Base-by-base conservation (phyloP, 2,113 vertebrate species). In the Eudyptes chrysolophus region DNA sequence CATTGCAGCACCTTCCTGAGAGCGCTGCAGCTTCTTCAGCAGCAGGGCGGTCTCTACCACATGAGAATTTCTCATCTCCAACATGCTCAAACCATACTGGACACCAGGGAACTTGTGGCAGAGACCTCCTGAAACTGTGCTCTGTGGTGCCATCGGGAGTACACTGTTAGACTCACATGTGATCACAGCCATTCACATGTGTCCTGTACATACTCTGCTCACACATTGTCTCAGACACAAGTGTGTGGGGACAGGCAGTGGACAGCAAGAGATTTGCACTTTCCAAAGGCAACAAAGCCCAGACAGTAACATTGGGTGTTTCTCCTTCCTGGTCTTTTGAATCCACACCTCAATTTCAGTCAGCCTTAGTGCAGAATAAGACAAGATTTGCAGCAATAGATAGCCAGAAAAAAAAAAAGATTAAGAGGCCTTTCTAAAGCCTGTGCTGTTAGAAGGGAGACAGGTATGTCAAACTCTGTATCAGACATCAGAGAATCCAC, bases 161-260 rank as follows among this genome's bases (percentile, higher is more conserved):
- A 38, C 29, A 14, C 16, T 4, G 2, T 54, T 22, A 48, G 51
- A n/a, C 26, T 64, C 42, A 24, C 2, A 4, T 2, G 2, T 6
- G 17, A 49, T 32, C 49, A 42, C 42, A 64, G 57, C n/a, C 40
- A 27, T n/a, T 78, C 25, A 32, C 26, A 7, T 1, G 2, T 22
- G 34, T 74, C 52, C 52, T 3, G 1, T 13, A 44, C 12, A 12
- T 52, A 38, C 8, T 29, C 19, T 25, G 24, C 38, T 92, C 52
- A 46, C 4, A 1, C 19, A 34, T 4, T 46, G 9, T 60, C 60
- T 80, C 27, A 17, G 34, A n/a, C 24, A 20, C 10, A 3, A 62
- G 46, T 9, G 34, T 22, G 13, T 27, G 21, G 21, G 26, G 36
- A 34, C 71, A 77, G 30, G 34, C 24, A 74, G 9, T 10, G 24